Percentiles rank a stretch among this genome's conserved stretches.
Conservation (phyloP, 2,797 vertebrate species). For the Coilia nasus region DNA sequence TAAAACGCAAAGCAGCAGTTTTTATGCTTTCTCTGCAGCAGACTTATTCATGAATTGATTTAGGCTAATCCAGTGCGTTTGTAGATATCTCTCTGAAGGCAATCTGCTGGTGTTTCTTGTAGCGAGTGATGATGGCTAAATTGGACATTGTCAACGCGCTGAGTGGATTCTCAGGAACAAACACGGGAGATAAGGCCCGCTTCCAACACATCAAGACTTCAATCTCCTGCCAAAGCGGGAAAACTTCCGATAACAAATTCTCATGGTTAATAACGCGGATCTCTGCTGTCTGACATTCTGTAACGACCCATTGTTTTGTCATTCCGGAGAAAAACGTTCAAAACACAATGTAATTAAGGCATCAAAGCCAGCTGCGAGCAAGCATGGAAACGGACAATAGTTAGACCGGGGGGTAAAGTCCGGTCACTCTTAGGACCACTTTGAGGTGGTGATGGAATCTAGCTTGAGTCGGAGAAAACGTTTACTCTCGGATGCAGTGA, state of each 20-base stretch:
- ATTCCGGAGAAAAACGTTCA: not conserved
- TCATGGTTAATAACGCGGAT: conserved; percentile 20
- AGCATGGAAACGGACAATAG: not conserved
- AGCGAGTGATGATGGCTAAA: conserved; percentile 17
- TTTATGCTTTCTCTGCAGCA: not conserved
- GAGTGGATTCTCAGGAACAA: conserved; percentile 27
- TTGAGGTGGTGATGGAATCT: conserved; percentile 10
- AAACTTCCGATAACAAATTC: conserved; percentile 24
- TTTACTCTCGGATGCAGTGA: not conserved
- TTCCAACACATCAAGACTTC: conserved; percentile 20
- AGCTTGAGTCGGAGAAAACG: conserved; percentile 5
- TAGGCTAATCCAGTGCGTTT: conserved; percentile 16
- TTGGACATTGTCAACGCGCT: conserved; percentile 25
- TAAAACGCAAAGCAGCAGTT: not conserved
- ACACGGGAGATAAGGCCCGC: conserved; percentile 11
- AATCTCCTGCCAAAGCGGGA: conserved; percentile 22
- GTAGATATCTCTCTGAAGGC: not conserved
- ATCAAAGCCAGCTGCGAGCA: not conserved
- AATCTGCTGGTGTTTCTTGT: conserved; percentile 16
- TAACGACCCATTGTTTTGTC: conserved; percentile 25
- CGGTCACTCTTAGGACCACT: not conserved
- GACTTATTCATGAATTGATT: conserved; percentile 15
- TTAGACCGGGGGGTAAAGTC: conserved; percentile 4
- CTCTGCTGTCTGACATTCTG: not conserved
- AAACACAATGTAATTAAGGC: not conserved